phyloP scores from a whole-genome alignment of 1,140 invertebrate species.

The Sogatella furcifera region DNA sequence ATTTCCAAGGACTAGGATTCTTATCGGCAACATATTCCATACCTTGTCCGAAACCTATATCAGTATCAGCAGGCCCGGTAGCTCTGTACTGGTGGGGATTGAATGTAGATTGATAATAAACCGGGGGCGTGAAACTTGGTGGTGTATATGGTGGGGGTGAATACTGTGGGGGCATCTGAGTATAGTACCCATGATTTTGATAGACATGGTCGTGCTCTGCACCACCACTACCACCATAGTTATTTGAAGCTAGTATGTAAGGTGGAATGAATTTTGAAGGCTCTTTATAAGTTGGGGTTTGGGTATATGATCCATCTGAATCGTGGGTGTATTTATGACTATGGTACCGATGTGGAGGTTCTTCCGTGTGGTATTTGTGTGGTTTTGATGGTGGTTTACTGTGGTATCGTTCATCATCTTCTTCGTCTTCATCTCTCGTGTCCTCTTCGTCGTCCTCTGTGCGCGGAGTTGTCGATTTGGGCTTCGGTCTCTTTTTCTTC shows the following conservation, averaged over 20 bases:
- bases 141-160: not conserved
- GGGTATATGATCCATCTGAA: too few species aligned
- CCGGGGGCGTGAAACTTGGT: too few species aligned
- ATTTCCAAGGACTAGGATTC: not conserved
- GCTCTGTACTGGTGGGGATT: not conserved
- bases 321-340: too few species aligned
- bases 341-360: not conserved
- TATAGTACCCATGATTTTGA: not conserved
- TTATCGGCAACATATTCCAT: constrained; percentile 10
- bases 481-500: too few species aligned
- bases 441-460: not conserved
- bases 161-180: not conserved
- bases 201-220: too few species aligned
- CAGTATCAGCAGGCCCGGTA: not conserved
- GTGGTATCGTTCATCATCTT: not conserved
- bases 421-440: not conserved
- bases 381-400: not conserved
- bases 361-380: not conserved
- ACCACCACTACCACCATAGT: not conserved
- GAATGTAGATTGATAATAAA: too few species aligned
- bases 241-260: not conserved
- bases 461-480: too few species aligned
- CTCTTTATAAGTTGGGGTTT: not conserved
- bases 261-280: not conserved
- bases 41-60: constrained; percentile 11